phyloP scores from a whole-genome alignment of 2,797 vertebrate genomes.

The Fundulus diaphanus region DNA sequence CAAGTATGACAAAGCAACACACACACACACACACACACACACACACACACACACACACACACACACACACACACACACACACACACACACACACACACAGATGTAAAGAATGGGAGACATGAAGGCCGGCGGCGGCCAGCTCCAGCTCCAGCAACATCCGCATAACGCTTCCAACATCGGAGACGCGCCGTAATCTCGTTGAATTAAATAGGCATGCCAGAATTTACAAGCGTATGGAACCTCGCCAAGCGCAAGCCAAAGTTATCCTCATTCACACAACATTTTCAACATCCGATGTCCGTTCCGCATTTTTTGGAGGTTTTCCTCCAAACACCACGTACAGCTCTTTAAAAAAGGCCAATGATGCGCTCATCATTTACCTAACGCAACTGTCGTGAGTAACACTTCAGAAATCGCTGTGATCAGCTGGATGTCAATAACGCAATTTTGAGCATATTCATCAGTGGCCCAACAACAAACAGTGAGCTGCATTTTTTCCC shows the following conservation, averaged over 20 bases:
- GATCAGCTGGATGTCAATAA: conserved; percentile 69
- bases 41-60: conserved; percentile 12
- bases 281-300: conserved; percentile 35
- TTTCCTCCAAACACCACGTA: conserved; percentile 23
- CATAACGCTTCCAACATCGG: conserved; percentile 39
- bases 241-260: conserved; percentile 33
- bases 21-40: background rate
- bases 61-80: conserved; percentile 2
- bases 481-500: conserved; percentile 69
- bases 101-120: conserved; percentile 8
- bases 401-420: conserved; percentile 60
- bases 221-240: conserved; percentile 51
- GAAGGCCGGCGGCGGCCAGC: conserved; percentile 51
- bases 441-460: conserved; percentile 56
- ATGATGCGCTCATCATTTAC: conserved; percentile 63
- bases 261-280: conserved; percentile 58
- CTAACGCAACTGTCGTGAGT: conserved; percentile 69
- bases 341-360: conserved; percentile 48
- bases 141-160: conserved; percentile 56
- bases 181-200: conserved; percentile 69
- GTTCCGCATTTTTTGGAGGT: conserved; percentile 31
- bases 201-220: conserved; percentile 66
- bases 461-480: conserved; percentile 52
- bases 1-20: conserved; percentile 72
- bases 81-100: conserved; percentile 15